These are phyloP conservation scores for Henricia sp. DNA, from an alignment of 53 echinoderm and acorn worm species.

Conservation along the genomic window DNA sequence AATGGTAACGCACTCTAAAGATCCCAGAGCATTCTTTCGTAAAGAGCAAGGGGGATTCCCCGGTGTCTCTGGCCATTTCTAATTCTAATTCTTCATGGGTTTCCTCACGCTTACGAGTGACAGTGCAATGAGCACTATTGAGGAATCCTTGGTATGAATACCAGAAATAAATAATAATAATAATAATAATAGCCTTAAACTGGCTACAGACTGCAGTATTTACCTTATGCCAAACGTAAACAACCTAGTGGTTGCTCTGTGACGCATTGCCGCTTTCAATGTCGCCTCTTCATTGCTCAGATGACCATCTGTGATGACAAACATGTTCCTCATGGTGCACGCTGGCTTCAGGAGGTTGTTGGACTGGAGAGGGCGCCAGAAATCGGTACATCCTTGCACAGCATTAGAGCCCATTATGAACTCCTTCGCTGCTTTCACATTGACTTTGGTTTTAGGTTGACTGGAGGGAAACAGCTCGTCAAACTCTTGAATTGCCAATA, in stretches of 20 bases:
- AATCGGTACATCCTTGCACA: constrained; percentile 76
- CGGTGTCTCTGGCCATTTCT: too few species aligned
- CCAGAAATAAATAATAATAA: too few species aligned
- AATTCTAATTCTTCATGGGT: too few species aligned
- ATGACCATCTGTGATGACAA: constrained; percentile 84
- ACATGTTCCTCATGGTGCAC: constrained; percentile 64
- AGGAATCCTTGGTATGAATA: too few species aligned
- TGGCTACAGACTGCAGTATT: too few species aligned
- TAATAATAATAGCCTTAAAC: too few species aligned
- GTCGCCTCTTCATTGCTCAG: constrained; percentile 83
- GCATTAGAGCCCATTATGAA: constrained; percentile 61
- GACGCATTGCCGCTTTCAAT: constrained; percentile 59
- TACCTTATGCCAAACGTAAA: constrained; percentile 91
- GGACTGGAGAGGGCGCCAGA: constrained; percentile 83
- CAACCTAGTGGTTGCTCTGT: constrained; percentile 67
- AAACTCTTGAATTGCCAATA: constrained; percentile 71
- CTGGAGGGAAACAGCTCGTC: constrained; percentile 80
- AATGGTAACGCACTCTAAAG: too few species aligned
- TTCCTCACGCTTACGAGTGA: too few species aligned
- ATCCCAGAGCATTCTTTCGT: too few species aligned
- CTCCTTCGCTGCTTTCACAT: constrained; percentile 47
- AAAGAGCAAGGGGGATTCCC: too few species aligned
- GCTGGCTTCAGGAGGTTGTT: constrained; percentile 60
- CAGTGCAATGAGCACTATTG: too few species aligned
- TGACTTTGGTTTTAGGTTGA: constrained; percentile 51